Evolutionary conservation across 2,888 invertebrate species (phyloP).

Genomic region (Phyllotreta striolata): DNA sequence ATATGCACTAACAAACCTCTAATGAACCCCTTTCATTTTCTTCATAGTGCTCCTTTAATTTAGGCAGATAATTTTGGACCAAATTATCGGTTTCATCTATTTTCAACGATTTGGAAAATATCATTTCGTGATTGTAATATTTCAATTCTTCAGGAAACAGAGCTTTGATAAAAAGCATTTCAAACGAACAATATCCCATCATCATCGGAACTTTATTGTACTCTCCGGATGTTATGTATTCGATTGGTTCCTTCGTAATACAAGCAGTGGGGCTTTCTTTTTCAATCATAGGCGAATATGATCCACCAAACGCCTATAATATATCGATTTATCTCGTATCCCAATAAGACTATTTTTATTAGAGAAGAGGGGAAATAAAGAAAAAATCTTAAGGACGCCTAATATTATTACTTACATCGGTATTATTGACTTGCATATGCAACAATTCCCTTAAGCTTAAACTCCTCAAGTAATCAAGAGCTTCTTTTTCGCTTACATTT

Average conservation of each 20-base stretch:
- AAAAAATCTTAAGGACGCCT: background rate
- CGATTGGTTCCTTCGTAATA: slow-evolving; percentile 50
- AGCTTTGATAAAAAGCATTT: slow-evolving; percentile 46
- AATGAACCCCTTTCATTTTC: background rate
- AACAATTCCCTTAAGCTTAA: slow-evolving; percentile 39
- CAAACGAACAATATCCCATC: slow-evolving; percentile 52
- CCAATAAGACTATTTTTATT: background rate
- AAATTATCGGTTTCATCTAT: background rate
- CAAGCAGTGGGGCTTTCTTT: slow-evolving; percentile 44
- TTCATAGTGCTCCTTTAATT: background rate
- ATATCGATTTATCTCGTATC: background rate
- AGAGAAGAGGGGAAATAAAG: too few relatives aligned
- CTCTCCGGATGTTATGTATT: slow-evolving; percentile 50
- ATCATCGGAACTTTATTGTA: slow-evolving; percentile 56
- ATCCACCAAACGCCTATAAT: slow-evolving; percentile 3
- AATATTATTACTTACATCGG: slow-evolving; percentile 30
- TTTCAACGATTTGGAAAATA: background rate
- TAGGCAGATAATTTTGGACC: background rate
- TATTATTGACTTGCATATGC: slow-evolving; percentile 35
- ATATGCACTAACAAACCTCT: background rate
- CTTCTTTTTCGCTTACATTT: slow-evolving; percentile 42
- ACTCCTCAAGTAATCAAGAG: slow-evolving; percentile 42
- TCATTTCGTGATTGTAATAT: background rate
- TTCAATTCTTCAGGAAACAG: background rate
- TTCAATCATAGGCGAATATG: slow-evolving; percentile 36